phyloP scores from a whole-genome alignment of 1,140 invertebrate species.

The Zaprionus africanus region DNA sequence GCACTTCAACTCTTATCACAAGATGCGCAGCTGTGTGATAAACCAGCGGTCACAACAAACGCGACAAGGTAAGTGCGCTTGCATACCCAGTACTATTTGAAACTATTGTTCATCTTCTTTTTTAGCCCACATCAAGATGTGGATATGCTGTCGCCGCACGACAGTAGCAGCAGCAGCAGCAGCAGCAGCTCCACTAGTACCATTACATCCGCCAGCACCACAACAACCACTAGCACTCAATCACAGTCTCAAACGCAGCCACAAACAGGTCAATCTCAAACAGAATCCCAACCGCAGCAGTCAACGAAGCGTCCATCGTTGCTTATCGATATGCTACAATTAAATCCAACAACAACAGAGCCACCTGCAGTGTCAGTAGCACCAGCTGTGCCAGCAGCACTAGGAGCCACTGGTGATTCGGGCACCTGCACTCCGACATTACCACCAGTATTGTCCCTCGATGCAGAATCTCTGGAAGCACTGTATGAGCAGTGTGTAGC shows the following conservation, averaged over 20 bases:
- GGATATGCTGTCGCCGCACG: slow-evolving; percentile 73
- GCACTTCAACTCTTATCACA: slow-evolving; percentile 94
- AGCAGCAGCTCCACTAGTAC: slow-evolving; percentile 59
- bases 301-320: slow-evolving; percentile 11
- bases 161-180: slow-evolving; percentile 63
- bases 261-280: background rate
- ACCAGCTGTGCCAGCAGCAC: background rate
- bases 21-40: slow-evolving; percentile 92
- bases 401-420: slow-evolving; percentile 26
- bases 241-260: slow-evolving; percentile 44
- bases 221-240: slow-evolving; percentile 65
- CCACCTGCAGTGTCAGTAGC: slow-evolving; percentile 2
- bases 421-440: slow-evolving; percentile 56
- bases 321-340: slow-evolving; percentile 27
- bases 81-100: background rate
- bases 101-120: background rate
- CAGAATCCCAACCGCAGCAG: slow-evolving; percentile 15
- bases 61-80: slow-evolving; percentile 27
- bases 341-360: slow-evolving; percentile 8
- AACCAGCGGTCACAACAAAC: slow-evolving; percentile 23
- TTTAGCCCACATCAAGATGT: slow-evolving; percentile 62
- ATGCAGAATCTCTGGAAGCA: slow-evolving; percentile 87
- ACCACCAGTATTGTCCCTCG: slow-evolving; percentile 86
- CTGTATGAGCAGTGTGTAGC: slow-evolving; percentile 89
- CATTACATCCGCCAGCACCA: slow-evolving; percentile 67